Conservation (phyloP, 2,797 vertebrate genomes). For the Dryobates pubescens region DNA sequence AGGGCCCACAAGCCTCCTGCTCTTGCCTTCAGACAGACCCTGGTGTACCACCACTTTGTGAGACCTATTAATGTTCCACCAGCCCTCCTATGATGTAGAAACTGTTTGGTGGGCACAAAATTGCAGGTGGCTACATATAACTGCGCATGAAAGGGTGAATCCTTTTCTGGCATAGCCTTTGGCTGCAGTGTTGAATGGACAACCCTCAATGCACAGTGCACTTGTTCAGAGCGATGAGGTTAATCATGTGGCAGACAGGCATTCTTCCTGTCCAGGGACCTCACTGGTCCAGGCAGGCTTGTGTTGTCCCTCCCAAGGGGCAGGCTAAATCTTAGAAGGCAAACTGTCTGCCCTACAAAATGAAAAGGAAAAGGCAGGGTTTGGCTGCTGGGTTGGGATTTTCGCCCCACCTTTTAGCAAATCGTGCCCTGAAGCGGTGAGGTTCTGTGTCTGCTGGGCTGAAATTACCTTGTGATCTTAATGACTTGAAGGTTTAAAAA, state of each 20-base stretch:
- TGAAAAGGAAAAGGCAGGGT: neutral
- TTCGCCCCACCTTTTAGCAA: neutral
- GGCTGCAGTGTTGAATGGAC: neutral
- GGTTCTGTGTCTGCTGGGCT: neutral
- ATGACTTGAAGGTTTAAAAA: constrained; percentile 20
- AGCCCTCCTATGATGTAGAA: neutral
- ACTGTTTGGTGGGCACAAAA: neutral
- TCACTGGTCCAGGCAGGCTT: neutral
- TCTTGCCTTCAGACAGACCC: neutral
- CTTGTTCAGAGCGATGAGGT: neutral
- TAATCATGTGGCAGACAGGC: neutral
- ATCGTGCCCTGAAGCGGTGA: neutral
- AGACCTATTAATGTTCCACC: neutral
- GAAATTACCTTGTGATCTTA: constrained; percentile 38
- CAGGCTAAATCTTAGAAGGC: neutral
- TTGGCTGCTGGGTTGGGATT: neutral
- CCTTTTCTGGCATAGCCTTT: neutral
- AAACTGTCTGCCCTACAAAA: neutral
- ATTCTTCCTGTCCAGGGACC: neutral
- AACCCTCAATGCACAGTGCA: neutral
- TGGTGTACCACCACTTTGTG: neutral
- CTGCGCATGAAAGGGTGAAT: accelerated
- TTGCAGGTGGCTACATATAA: neutral
- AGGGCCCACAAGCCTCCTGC: neutral
- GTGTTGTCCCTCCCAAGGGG: neutral